phyloP scores from a whole-genome alignment of 2,797 vertebrate species.

The Kryptolebias ocellatus region DNA sequence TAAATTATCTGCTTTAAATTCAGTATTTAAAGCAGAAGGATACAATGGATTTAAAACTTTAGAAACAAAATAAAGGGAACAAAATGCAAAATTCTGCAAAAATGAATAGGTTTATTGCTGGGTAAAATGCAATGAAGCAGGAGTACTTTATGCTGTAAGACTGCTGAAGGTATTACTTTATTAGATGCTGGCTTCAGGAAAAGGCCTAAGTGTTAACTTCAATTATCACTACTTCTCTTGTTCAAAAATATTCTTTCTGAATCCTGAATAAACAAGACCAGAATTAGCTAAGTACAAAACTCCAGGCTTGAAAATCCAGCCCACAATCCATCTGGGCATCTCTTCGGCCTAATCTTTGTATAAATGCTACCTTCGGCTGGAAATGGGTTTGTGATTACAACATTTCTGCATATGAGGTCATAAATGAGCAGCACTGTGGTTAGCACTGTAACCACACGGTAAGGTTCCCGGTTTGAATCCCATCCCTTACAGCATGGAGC shows the following conservation, averaged over 20 bases:
- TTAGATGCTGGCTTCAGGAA: no score
- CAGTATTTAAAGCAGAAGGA: no score
- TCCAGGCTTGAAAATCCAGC: not conserved
- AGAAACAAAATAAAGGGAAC: no score
- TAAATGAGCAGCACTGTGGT: not conserved
- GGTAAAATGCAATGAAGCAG: no score
- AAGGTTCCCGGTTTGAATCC: not conserved
- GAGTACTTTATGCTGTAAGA: no score
- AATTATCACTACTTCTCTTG: no score
- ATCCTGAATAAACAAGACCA: not conserved
- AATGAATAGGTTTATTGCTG: no score
- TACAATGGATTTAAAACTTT: no score
- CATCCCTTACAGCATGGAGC: not conserved
- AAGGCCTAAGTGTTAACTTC: no score
- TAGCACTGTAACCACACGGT: not conserved
- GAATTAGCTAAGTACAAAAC: not conserved
- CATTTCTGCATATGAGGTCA: slow-evolving; percentile 1
- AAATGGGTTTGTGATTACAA: not conserved
- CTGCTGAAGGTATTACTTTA: no score
- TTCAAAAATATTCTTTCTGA: not conserved
- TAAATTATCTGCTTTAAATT: no score
- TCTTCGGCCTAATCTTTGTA: not conserved
- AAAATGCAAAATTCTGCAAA: no score
- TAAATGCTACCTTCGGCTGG: not conserved
- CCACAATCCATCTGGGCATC: not conserved